These are phyloP conservation scores for Leistus spinibarbis DNA, from an alignment of 2,888 invertebrate genomes.

Conservation along the genomic window DNA sequence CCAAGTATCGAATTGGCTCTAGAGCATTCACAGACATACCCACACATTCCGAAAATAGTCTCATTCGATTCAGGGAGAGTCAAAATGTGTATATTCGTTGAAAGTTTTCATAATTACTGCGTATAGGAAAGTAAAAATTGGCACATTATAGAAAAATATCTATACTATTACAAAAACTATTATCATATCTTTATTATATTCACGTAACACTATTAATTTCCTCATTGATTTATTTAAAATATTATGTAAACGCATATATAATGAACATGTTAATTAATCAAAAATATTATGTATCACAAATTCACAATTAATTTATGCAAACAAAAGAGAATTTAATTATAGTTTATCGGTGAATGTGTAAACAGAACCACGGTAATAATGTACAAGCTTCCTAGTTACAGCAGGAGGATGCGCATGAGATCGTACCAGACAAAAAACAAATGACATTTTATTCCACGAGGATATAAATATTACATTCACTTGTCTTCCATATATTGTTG, in stretches of 20 bases:
- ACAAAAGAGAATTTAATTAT: not conserved
- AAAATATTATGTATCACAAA: not conserved
- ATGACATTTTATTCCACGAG: not conserved
- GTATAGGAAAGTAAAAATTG: too few relatives aligned
- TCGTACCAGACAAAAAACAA: not conserved
- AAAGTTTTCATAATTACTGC: too few relatives aligned
- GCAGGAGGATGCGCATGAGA: not conserved
- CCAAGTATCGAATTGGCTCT: too few relatives aligned
- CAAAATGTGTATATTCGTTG: too few relatives aligned
- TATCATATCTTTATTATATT: not conserved
- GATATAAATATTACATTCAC: not conserved
- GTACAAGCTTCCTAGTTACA: not conserved
- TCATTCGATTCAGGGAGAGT: too few relatives aligned
- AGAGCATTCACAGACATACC: too few relatives aligned
- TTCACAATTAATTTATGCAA: not conserved
- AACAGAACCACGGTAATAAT: not conserved
- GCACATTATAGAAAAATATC: too few relatives aligned
- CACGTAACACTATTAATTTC: not conserved
- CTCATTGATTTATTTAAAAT: not conserved
- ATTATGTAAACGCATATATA: not conserved
- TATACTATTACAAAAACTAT: not conserved
- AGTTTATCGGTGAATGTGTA: not conserved
- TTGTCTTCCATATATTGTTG: not conserved
- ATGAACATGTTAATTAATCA: not conserved
- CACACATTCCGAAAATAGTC: too few relatives aligned